These are phyloP conservation scores for Chlorops oryzae DNA, from an alignment of 1,140 invertebrate species.

Conservation along the genomic window DNA sequence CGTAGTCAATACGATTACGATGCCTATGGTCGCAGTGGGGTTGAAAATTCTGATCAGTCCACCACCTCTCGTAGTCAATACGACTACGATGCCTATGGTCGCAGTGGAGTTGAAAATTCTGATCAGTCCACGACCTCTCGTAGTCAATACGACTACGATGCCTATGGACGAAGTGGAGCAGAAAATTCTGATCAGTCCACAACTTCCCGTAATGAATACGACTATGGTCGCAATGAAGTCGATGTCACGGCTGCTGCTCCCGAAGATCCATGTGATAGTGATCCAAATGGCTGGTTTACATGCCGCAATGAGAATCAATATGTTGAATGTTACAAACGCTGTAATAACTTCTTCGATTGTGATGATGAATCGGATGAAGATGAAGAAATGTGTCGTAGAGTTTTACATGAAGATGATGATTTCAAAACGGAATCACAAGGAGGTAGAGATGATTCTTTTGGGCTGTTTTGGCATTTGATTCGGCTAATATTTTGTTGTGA, in stretches of 20 bases:
- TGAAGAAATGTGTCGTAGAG: background rate
- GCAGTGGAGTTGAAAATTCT: background rate
- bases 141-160: background rate
- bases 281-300: conserved; percentile 18
- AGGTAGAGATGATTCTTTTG: no score
- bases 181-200: background rate
- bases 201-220: background rate
- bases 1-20: background rate
- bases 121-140: no score
- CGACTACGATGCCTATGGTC: background rate
- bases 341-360: conserved; percentile 44
- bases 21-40: background rate
- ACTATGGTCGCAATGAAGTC: background rate
- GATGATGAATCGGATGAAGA: conserved; percentile 47
- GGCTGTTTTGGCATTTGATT: no score
- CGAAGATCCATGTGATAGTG: conserved; percentile 12
- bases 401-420: no score
- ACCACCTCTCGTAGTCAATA: no score
- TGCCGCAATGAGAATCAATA: conserved; percentile 48
- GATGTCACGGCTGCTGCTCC: no score
- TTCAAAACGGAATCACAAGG: no score
- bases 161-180: background rate
- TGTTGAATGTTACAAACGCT: conserved; percentile 39
- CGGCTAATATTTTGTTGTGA: no score
- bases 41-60: background rate